Evolutionary conservation across 2,113 vertebrate genomes (phyloP), one percentile per base, ranked within the genome.

Genomic region (Podocnemis expansa): DNA sequence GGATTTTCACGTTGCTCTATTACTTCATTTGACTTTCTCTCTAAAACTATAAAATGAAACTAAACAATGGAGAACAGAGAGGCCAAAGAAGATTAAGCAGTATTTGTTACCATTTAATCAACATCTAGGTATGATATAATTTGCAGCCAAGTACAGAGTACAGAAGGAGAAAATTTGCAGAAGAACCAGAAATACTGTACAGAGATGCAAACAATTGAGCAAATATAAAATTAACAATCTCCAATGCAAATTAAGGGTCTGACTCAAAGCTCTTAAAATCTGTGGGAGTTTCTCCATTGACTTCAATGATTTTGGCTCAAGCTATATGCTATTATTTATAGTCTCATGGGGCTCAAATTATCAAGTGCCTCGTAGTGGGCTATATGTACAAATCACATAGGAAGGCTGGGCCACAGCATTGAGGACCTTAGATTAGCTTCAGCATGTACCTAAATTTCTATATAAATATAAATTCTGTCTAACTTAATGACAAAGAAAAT

Each of bases 361-460:
- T 5, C 34, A 67, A 4, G 8, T 89, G 87, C 79, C 41, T 25
- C 84, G 10, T 5, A 84, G 51, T 88, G 6, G 80, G 19, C 49
- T 85, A 93, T 54, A 2, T 84, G 52, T 70, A 49, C 76, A 10
- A 12, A 31, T 60, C 85, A 83, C 3, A 84, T 2, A 85, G 52
- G 83, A 70, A 89, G 90, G 56, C 17, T 78, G 0, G 0, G 2
- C 45, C 82, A 12, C 21, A 83, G 38, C 38, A 19, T 12, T 75
- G 67, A 73, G 21, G 84, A 78, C 3, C 8, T 60, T 24, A 54
- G 13, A 75, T 78, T 2, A 82, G 11, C 10, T 84, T 86, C 84
- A 34, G 75, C 58, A 55, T 58, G 80, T 14, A 78, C 12, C 31
- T 91, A 52, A 80, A 95, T 55, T 84, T 94, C n/a, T 84, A 1